phyloP scores from a whole-genome alignment of 2,888 invertebrate species.

The Hipparchia sbordonii region DNA sequence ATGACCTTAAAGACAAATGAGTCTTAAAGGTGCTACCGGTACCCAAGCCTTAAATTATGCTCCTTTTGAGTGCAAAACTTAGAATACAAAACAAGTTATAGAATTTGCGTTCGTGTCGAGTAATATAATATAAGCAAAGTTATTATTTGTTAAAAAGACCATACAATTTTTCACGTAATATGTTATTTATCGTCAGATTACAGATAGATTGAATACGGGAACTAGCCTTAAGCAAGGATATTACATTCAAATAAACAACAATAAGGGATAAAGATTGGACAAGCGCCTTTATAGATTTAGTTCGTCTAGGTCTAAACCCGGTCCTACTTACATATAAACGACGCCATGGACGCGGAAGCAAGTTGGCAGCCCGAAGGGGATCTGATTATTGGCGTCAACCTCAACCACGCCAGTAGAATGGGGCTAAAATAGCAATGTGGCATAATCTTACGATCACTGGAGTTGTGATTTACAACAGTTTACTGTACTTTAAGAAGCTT shows the following conservation, averaged over 20 bases:
- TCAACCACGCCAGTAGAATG: constrained; percentile 50
- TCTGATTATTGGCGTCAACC: constrained; percentile 68
- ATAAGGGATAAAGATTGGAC: constrained; percentile 15
- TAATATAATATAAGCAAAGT: too few relatives aligned
- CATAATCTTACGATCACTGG: constrained; percentile 45
- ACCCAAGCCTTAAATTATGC: background rate
- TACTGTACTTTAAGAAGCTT: constrained; percentile 3
- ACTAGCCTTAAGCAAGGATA: background rate
- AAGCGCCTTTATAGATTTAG: constrained; percentile 18
- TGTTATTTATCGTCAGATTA: too few relatives aligned
- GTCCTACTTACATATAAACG: constrained; percentile 32
- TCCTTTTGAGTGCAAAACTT: background rate
- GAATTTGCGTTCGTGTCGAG: too few relatives aligned
- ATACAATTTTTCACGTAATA: too few relatives aligned
- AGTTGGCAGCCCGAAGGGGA: constrained; percentile 67
- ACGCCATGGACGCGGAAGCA: constrained; percentile 63
- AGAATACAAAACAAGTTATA: background rate
- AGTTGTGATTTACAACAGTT: constrained; percentile 21
- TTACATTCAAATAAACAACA: constrained; percentile 24
- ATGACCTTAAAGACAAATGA: constrained; percentile 10
- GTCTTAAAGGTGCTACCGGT: constrained; percentile 7
- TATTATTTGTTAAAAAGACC: too few relatives aligned
- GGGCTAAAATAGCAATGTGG: constrained; percentile 55
- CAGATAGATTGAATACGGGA: background rate
- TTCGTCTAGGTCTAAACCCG: constrained; percentile 19